These are phyloP conservation scores for Ispidina lecontei DNA, from an alignment of 2,797 vertebrate genomes.

Conservation along the genomic window DNA sequence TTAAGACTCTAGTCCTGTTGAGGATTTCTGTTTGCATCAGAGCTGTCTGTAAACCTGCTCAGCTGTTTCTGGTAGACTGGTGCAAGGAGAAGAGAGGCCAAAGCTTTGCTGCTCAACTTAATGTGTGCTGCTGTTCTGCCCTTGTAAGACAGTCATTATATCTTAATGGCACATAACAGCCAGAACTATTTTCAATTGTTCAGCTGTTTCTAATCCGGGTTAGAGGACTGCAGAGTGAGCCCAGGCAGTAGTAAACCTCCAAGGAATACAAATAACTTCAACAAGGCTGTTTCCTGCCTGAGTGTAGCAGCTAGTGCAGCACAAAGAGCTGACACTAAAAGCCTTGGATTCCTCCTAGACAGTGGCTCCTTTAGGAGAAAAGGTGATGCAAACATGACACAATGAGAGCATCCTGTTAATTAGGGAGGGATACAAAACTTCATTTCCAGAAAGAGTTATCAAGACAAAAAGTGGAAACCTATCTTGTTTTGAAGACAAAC, in stretches of 20 bases:
- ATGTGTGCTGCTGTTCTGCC: not conserved
- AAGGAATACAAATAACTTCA: constrained; percentile 18
- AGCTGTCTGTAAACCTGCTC: not conserved
- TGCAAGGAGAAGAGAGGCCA: not conserved
- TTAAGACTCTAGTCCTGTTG: not conserved
- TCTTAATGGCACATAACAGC: not conserved
- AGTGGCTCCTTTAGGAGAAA: not conserved
- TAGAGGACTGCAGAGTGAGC: not conserved
- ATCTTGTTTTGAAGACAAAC: not conserved
- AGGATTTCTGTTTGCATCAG: not conserved
- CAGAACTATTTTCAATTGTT: constrained; percentile 8
- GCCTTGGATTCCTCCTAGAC: not conserved
- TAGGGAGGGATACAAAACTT: not conserved
- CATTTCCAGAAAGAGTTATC: not conserved
- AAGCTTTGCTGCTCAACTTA: not conserved
- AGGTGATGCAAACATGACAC: not conserved
- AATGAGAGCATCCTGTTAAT: not conserved
- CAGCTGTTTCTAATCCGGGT: not conserved
- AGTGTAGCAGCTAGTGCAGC: not conserved
- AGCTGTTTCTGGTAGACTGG: not conserved
- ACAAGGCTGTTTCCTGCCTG: not conserved
- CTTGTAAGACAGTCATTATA: not conserved
- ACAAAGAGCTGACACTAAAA: not conserved
- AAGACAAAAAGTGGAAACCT: not conserved
- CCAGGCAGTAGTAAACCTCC: not conserved